Base-by-base conservation (phyloP, 1,140 invertebrate species). In the Listronotus bonariensis region DNA sequence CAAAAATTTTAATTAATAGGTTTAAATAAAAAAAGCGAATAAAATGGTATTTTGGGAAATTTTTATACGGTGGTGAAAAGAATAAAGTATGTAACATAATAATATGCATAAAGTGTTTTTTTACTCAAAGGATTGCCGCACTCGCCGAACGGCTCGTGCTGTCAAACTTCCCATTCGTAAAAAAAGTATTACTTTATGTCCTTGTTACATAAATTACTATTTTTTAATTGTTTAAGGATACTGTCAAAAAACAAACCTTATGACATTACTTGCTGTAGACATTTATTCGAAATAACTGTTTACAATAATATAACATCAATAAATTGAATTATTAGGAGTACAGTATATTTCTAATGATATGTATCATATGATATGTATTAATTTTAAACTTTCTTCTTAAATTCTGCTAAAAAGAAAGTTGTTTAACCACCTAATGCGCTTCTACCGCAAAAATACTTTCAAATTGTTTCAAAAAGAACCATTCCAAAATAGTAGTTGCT, bases 281-380 rank as follows among this genome's bases (percentile, higher is more conserved):
- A 77, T 77, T 77, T 77, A 77, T 75, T 77, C 20, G 15, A 69
- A 67, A 73, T 71, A 74, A 69, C 65, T 68, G 66, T 71, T 75
- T 66, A 74, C 65, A 74, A 73, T 73, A 74, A 69, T 72, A 72
- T 73, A 74, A 74, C 75, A 75, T 72, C 70, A 68, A 75, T 76
- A 75, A 73, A 73, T 53, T 70, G 65, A 70, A 65, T 26, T 5
- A 26, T 38, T 65, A 55, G 14, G 41, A 14, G 12, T 60, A 63
- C 14, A 53, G 26, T 62, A 53, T 41, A 46, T 54, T 34, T 53
- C 31, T 60, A 74, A 68, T 77, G 75, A 77, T 77, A 77, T 77
- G 75, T 75, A 74, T 76, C 69, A 56, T 69, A 72, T 75, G 75
- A 77, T 77, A 77, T 77, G 75, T 75, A 77, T 75, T 65, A 71